Base-by-base conservation (phyloP, 2,888 invertebrate species). In the Euspilapteryx auroguttella region DNA sequence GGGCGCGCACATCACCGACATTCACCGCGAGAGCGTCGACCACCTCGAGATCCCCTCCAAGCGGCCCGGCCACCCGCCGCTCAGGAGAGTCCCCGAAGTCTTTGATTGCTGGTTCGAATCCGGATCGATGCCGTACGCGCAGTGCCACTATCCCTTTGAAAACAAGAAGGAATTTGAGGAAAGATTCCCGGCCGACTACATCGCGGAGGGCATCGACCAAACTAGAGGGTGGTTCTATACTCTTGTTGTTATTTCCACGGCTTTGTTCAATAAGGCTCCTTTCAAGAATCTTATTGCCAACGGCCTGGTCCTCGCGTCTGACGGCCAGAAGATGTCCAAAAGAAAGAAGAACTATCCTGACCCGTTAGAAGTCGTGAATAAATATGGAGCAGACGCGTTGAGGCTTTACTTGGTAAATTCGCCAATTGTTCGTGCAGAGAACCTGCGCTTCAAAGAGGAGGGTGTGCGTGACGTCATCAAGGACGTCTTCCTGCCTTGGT, bases 31-130 rank as follows among this genome's bases (percentile, higher is more conserved):
- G 75, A 87, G 82, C 47, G 88, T 99, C 40, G 99, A 99, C 62
- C 79, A 88, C 44, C 75, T 99, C 34, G 89, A 89, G 47, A 98
- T 99, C 44, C 96, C 97, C 1, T 98, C 98, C 1, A 78, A 78
- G 29, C 79, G 86, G 20, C 82, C 86, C 0, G 96, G 94, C 4
- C 81, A 86, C 32, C 92, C 94, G 3, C 89, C 90, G 8, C 65
- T 99, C 15, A 83, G 79, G 36, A 81, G 99, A 30, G 86, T 99
- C 3, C 53, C 86, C 1, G 96, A 98, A 65, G 98, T 99, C 0
- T 99, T 99, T 64, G 99, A 99, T 63, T 99, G 99, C 56, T 99
- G 99, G 99, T 99, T 99, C 66, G 99, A 99, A 59, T 96, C 96
- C 1, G 98, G 99, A 3, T 94, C 95, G 12, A 99, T 99, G 99